These are phyloP conservation scores for Onychomys arenicola DNA, from an alignment of 2,797 vertebrate genomes.

Conservation along the genomic window DNA sequence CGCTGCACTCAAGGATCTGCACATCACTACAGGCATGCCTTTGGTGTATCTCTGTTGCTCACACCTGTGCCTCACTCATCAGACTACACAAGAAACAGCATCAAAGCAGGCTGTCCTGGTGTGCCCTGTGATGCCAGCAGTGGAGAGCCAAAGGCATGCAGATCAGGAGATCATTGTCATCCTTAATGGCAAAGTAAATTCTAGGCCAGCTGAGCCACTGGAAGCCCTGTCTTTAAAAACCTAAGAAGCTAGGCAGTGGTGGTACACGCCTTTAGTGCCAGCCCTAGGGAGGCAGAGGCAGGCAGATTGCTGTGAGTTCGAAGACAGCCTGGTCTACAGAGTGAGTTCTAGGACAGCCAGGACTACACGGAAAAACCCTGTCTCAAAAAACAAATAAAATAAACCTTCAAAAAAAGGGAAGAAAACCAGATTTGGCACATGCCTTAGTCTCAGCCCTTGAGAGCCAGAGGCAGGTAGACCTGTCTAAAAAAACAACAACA, in stretches of 20 bases:
- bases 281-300: neutral
- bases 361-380: neutral
- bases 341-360: neutral
- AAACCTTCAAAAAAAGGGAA: neutral
- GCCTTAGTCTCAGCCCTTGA: neutral
- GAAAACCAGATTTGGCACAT: neutral
- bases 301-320: neutral
- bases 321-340: neutral
- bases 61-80: neutral
- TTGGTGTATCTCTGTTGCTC: neutral
- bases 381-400: neutral
- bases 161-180: neutral
- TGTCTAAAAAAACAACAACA: neutral
- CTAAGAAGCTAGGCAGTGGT: neutral
- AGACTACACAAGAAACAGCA: neutral
- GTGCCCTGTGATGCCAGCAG: no score
- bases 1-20: neutral
- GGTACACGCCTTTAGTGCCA: neutral
- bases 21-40: neutral
- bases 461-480: neutral
- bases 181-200: neutral
- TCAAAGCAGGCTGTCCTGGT: neutral
- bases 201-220: neutral
- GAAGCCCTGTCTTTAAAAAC: neutral
- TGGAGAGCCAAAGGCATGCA: neutral